These are phyloP conservation scores for Sinohyriopsis cumingii DNA, from an alignment of 2,888 invertebrate genomes.

Conservation along the genomic window DNA sequence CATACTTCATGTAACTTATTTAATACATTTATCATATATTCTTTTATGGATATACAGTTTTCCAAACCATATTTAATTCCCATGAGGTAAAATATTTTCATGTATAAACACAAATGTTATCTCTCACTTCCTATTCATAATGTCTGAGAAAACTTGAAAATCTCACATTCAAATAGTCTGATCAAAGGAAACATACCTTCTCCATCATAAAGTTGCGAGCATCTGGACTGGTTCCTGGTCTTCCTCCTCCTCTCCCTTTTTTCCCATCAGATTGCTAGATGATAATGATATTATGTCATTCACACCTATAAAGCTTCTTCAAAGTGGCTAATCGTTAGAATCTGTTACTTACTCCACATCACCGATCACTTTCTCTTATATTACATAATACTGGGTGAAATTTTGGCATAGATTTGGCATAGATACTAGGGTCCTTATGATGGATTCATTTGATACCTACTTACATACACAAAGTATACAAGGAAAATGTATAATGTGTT, in stretches of 20 bases:
- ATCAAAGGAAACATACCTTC: constrained; percentile 30
- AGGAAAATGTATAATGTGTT: too few species aligned
- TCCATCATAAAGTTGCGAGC: constrained; percentile 44
- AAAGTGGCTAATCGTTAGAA: too few species aligned
- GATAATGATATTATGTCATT: background rate
- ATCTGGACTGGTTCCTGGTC: constrained; percentile 41
- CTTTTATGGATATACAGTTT: background rate
- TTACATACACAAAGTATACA: too few species aligned
- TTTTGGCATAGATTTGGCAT: too few species aligned
- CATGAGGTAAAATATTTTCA: background rate
- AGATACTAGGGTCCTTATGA: too few species aligned
- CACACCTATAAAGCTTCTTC: too few species aligned
- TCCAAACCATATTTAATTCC: too few species aligned
- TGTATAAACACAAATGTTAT: background rate
- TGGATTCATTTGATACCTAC: too few species aligned
- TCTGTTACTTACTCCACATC: too few species aligned
- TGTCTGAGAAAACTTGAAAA: background rate
- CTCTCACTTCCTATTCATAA: background rate
- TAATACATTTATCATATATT: background rate
- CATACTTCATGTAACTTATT: background rate
- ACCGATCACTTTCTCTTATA: too few species aligned
- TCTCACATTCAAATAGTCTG: background rate
- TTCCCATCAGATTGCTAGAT: constrained; percentile 8
- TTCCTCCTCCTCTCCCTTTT: constrained; percentile 30
- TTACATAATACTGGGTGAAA: too few species aligned